Conservation (phyloP, 1,140 invertebrate species). For the Drosophila pachea region DNA sequence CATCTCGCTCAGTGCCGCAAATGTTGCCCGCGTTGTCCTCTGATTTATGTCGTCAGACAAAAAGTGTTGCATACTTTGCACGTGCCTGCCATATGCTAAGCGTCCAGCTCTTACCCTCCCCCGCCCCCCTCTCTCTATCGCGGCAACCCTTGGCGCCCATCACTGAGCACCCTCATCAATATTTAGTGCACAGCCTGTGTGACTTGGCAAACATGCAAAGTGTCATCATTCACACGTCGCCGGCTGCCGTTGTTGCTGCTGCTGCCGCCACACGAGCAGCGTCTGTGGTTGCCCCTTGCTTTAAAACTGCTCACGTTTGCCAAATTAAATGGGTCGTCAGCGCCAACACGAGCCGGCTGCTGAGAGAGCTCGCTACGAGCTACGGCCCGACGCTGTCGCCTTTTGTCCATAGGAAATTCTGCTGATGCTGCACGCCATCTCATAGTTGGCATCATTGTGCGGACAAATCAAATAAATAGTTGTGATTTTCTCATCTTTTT, state of each 20-base stretch:
- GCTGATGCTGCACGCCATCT: slow-evolving; percentile 70
- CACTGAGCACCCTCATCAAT: slow-evolving; percentile 63
- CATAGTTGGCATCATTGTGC: slow-evolving; percentile 73
- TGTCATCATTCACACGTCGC: slow-evolving; percentile 77
- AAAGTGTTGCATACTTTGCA: slow-evolving; percentile 75
- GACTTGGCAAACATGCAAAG: slow-evolving; percentile 77
- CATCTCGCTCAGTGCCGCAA: background rate
- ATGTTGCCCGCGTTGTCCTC: slow-evolving; percentile 26
- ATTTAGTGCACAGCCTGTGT: slow-evolving; percentile 65
- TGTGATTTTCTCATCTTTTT: slow-evolving; percentile 51
- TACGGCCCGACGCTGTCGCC: slow-evolving; percentile 52
- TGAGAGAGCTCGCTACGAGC: slow-evolving; percentile 6
- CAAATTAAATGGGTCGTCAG: slow-evolving; percentile 76
- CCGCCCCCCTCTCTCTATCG: background rate
- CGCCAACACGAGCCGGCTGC: slow-evolving; percentile 22
- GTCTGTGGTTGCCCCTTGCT: slow-evolving; percentile 44
- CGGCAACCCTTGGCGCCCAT: slow-evolving; percentile 10
- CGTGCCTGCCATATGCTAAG: slow-evolving; percentile 52
- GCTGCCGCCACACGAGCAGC: slow-evolving; percentile 17
- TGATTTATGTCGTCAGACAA: slow-evolving; percentile 61
- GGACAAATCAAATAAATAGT: slow-evolving; percentile 76
- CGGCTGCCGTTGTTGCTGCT: slow-evolving; percentile 32
- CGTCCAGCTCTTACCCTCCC: slow-evolving; percentile 8
- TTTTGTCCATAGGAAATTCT: slow-evolving; percentile 70
- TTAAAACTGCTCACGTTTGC: slow-evolving; percentile 76